Evolutionary conservation across 2,888 invertebrate species (phyloP), one percentile per base, ranked within the genome.

Genomic region (Crocallis elinguaria): DNA sequence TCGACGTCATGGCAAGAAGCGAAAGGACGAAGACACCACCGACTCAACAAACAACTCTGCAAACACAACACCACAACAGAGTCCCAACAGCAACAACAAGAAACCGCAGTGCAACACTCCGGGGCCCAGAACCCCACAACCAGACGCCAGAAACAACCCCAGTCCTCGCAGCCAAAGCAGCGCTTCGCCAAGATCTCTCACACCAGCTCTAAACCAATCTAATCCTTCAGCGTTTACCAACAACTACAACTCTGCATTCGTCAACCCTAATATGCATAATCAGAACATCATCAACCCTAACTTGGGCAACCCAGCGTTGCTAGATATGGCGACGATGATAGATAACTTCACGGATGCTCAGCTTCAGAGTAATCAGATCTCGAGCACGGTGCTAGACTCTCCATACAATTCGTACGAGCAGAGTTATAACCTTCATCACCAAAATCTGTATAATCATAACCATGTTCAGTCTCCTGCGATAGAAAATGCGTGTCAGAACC

Each of bases 311-410:
- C 92, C 94, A 25, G 94, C 94, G 21, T 87, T 95, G 9, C 83
- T 95, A 64, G 95, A 95, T 69, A 95, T 95, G 95, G 94, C 94
- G 27, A 93, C 95, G 4, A 95, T 95, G 95, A 94, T 95, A 59
- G 95, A 95, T 62, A 95, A 94, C 66, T 95, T 95, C 83, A 94
- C 94, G 25, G 95, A 95, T 71, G 94, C 95, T 12, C 96, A 96
- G 73, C 84, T 97, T 23, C 96, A 97, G 82, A 96, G 95, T 75
- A 96, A 96, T 74, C 96, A 96, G 83, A 96, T 96, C 62, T 96
- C 96, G 29, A 96, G 96, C 73, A 97, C 96, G 9, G 96, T 96
- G 3, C 83, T 96, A 67, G 96, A 96, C 75, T 94, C 94, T 2
- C 94, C 94, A 7, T 93, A 94, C 62, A 92, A 92, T 62, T 84